Conservation (phyloP, 2,888 invertebrate genomes). For the Trachelus stipa region DNA sequence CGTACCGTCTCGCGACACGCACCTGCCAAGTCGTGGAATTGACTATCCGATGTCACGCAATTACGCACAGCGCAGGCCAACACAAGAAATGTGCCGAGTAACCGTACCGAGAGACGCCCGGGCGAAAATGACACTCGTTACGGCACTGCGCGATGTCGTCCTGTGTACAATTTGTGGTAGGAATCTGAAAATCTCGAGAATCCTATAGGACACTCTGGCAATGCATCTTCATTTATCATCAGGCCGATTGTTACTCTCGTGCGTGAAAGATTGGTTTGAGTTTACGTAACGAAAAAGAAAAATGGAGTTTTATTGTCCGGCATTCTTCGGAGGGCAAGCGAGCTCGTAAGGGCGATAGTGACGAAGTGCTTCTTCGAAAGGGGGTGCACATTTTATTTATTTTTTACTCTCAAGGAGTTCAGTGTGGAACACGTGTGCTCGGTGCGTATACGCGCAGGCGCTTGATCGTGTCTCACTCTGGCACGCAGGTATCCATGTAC, state of each 20-base stretch:
- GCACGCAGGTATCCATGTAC: background rate
- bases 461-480: background rate
- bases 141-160: background rate
- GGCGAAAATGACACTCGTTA: background rate
- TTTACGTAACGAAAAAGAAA: background rate
- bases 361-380: background rate
- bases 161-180: background rate
- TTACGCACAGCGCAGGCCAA: background rate
- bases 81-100: background rate
- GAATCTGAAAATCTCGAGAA: background rate
- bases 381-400: background rate
- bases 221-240: background rate
- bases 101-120: background rate
- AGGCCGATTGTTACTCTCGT: background rate
- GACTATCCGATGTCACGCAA: background rate
- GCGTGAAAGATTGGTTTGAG: background rate
- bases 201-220: background rate
- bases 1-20: slow-evolving; percentile 25
- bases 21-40: background rate
- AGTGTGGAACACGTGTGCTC: slow-evolving; percentile 29
- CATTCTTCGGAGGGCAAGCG: background rate
- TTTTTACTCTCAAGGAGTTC: background rate
- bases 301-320: background rate
- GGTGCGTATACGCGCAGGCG: background rate
- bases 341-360: background rate